Conservation (phyloP, 1,140 invertebrate species). For the Myzus persicae region DNA sequence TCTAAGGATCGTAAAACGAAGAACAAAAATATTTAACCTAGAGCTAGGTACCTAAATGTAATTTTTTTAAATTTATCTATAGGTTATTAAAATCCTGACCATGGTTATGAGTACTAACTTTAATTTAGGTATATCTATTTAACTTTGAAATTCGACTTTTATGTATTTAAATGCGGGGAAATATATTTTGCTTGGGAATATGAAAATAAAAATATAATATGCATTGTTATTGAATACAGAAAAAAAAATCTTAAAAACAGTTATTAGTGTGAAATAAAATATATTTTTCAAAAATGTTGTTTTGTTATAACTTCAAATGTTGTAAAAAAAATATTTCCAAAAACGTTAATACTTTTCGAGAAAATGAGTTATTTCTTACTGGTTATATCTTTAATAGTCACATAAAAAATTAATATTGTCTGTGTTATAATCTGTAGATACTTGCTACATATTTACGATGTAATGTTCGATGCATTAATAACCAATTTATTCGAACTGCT, state of each 20-base stretch:
- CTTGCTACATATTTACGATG: background rate
- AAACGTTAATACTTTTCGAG: background rate
- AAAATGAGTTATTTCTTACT: background rate
- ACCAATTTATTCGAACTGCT: background rate
- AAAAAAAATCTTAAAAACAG: background rate
- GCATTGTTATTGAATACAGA: background rate
- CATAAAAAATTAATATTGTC: background rate
- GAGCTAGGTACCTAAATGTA: no score
- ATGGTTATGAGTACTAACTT: no score
- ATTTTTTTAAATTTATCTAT: no score
- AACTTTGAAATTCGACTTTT: background rate
- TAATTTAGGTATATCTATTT: no score
- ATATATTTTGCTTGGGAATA: background rate
- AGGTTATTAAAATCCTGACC: no score
- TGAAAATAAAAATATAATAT: background rate
- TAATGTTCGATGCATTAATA: background rate
- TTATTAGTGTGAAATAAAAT: background rate
- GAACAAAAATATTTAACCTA: no score
- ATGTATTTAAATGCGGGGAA: background rate
- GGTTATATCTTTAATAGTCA: background rate
- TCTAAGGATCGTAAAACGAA: no score
- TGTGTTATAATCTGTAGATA: background rate
- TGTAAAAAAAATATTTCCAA: background rate
- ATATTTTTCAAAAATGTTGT: background rate
- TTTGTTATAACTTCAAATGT: background rate